phyloP scores from a whole-genome alignment of 2,113 vertebrate species.

The Apodemus speciosus region DNA sequence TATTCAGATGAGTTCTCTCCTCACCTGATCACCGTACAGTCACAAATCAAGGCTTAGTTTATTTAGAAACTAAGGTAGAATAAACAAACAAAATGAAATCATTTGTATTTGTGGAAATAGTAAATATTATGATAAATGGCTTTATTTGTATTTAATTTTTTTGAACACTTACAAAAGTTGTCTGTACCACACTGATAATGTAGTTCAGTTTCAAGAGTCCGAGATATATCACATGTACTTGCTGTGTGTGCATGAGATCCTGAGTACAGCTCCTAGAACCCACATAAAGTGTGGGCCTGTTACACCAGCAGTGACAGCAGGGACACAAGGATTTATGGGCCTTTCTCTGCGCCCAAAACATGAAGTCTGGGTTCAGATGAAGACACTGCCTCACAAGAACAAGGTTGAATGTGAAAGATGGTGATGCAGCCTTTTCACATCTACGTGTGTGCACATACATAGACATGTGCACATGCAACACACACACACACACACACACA shows the following conservation, averaged over 20 bases:
- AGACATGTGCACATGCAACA: not conserved
- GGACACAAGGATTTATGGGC: not conserved
- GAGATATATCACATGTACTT: not conserved
- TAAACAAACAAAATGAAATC: not conserved
- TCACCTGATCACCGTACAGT: not conserved
- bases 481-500: not conserved
- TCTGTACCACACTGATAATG: not conserved
- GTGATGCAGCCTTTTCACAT: not conserved
- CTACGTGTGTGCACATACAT: not conserved
- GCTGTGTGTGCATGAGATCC: not conserved
- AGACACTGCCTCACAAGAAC: not conserved
- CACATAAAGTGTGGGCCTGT: not conserved
- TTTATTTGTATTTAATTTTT: conserved; percentile 8
- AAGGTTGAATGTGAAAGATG: not conserved
- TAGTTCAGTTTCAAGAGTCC: not conserved
- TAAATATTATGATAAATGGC: not conserved
- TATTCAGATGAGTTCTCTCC: not conserved
- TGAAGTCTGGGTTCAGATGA: not conserved
- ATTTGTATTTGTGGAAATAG: not conserved
- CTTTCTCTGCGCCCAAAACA: not conserved
- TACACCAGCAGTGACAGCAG: not conserved
- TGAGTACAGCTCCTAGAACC: not conserved
- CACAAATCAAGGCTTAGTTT: conserved; percentile 4
- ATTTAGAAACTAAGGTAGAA: not conserved
- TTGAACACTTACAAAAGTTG: not conserved